Base-by-base conservation (phyloP, 2,888 invertebrate genomes). In the Sipha maydis region DNA sequence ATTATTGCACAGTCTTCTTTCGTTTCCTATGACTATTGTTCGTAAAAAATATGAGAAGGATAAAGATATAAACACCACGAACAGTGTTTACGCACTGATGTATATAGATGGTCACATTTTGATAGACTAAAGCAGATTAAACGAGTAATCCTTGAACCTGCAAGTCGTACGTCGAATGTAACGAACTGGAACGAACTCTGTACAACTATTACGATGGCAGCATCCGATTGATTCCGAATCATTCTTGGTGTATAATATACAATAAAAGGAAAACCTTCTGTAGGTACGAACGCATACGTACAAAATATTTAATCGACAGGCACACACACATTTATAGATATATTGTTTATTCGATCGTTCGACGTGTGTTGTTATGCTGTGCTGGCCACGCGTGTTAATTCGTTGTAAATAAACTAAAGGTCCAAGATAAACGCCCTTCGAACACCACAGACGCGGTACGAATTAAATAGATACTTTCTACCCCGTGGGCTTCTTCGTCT, bases 91-190 rank as follows among this genome's bases (percentile, higher is more conserved):
- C 21, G 61, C 61, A 34, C 14, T 17, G 38, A 73, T 48, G 54
- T 54, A 48, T 69, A 28, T 48, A 56, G 19, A 38, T 54, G 41
- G 61, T 76, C 38, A 61, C 76, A 21, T 61, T 75, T 75, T 75
- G 84, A 84, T 76, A 61, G 84, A 28, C 41, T 61, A 61, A 76
- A 83, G 73, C 56, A 75, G 79, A 61, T 84, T 76, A 84, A 77
- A 77, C 85, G 77, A 48, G 77, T 85, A 85, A 85, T 77, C 85
- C 85, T 85, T 85, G 85, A 85, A 85, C 85, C 77, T 19, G 17
- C 61, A 61, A 75, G 61, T 41, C 67, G 54, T 73, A 14, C 61
- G 76, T 14, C 84, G 76, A 76, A 84, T 67, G 41, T 67, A 77
- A 85, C 61, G 76, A 67, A 85, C 76, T 31, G 85, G 38, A 85